Percentiles rank a stretch among this genome's conserved stretches.
Conservation (phyloP, 2,888 invertebrate species). For the Anagyrus pseudococci region DNA sequence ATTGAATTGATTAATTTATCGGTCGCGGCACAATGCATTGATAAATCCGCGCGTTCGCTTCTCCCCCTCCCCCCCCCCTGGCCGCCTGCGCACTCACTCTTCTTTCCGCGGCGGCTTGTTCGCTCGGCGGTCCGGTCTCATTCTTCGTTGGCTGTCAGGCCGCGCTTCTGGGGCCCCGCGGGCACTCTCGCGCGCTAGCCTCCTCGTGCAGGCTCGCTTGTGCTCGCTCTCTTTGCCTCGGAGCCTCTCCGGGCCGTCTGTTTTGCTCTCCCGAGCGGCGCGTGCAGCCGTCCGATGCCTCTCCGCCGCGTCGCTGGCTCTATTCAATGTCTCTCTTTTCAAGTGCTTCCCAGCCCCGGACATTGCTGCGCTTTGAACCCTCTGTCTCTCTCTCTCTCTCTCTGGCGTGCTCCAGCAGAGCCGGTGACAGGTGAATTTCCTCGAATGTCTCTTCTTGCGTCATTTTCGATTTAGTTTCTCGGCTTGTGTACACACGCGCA, state of each 20-base stretch:
- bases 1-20: conserved; percentile 41
- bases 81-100: conserved; percentile 1
- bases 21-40: conserved; percentile 35
- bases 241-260: no score
- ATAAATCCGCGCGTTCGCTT: conserved; percentile 28
- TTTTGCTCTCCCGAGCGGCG: no score
- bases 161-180: no score
- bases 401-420: neutral
- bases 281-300: neutral
- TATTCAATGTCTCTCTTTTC: neutral
- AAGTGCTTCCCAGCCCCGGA: neutral
- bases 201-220: no score
- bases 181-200: no score
- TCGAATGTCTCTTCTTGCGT: neutral
- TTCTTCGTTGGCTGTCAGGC: conserved; percentile 1
- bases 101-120: no score
- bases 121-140: no score
- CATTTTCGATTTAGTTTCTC: no score
- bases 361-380: neutral
- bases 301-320: neutral
- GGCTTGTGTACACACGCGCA: no score
- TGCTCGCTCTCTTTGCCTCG: neutral
- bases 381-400: neutral
- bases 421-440: neutral
- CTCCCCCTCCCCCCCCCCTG: conserved; percentile 10